Base-by-base conservation (phyloP, 2,113 vertebrate species). In the Pseudorhombus dupliciocellatus region DNA sequence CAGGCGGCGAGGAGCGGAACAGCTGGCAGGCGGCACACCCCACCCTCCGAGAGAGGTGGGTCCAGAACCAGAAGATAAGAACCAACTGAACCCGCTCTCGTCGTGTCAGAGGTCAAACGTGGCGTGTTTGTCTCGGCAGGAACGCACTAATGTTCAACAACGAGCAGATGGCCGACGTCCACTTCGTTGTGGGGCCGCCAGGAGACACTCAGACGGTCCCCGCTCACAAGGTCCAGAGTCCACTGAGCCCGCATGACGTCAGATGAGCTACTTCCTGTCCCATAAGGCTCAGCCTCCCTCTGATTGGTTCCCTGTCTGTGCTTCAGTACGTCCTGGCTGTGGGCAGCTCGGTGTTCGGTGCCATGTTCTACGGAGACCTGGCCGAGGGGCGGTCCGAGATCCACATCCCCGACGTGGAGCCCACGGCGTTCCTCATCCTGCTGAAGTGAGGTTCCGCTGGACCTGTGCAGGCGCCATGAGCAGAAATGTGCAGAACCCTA, bases 91-190 rank as follows among this genome's bases (percentile, higher is more conserved):
- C n/a, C n/a, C n/a, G n/a, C n/a, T n/a, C n/a, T n/a, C n/a, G n/a
- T n/a, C n/a, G n/a, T n/a, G n/a, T n/a, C n/a, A n/a, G n/a, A n/a
- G n/a, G 34, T 37, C 10, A 12, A 4, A 12, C 34, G 9, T 37
- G 34, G 34, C 12, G 54, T 59, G 20, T 70, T 7, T 46, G 15
- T 14, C 25, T 65, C n/a, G n/a, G 37, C 46, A 98, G 97, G 92
- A 98, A 98, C 84, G 96, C 97, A 51, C 91, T 98, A 73, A 98
- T 98, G 96, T 98, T 97, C 93, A 98, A 98, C 92, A 98, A 96
- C 90, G 96, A 98, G 87, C 95, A 97, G 74, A 98, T 98, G 97
- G 96, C 97, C 14, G 97, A 98, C 44, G 94, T 97, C 68, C 96
- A 96, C 90, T 97, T 98, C 89, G 81, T 98, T 48, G 96, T 98